A percentile compares a stretch with the other conserved stretches of the same genome.
phyloP scores from a whole-genome alignment of 2,888 invertebrate genomes.

The Perdita meconis region DNA sequence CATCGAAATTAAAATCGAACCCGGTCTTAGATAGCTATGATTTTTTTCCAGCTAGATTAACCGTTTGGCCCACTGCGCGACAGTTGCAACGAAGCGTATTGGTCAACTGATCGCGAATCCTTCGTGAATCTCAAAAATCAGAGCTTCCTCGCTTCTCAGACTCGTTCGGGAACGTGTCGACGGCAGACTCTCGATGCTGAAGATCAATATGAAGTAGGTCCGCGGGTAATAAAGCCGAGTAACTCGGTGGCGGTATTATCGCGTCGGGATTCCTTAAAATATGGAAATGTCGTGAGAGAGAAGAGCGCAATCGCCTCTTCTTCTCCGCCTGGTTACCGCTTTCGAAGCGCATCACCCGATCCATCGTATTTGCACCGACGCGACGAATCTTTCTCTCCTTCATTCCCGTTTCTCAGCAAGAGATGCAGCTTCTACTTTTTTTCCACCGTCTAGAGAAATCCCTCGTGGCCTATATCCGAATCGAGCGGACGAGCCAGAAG shows the following conservation, averaged over 20 bases:
- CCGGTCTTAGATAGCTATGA: too few relatives aligned
- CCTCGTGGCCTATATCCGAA: constrained; percentile 58
- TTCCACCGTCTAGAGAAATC: not conserved
- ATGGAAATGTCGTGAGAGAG: constrained; percentile 54
- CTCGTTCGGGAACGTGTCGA: constrained; percentile 39
- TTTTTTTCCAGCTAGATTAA: too few relatives aligned
- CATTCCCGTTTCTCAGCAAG: too few relatives aligned
- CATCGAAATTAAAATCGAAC: too few relatives aligned
- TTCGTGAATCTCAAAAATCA: constrained; percentile 26
- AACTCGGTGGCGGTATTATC: constrained; percentile 51
- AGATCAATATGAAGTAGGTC: constrained; percentile 56
- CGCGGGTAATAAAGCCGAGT: constrained; percentile 49
- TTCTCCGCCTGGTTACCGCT: not conserved
- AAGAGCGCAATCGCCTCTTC: not conserved
- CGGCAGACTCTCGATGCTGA: constrained; percentile 24
- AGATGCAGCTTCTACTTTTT: too few relatives aligned
- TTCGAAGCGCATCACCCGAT: constrained; percentile 45
- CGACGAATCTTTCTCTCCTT: constrained; percentile 19
- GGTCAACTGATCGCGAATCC: not conserved
- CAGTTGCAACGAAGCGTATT: too few relatives aligned
- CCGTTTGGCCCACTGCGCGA: too few relatives aligned
- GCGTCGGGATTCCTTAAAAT: constrained; percentile 63
- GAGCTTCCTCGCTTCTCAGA: constrained; percentile 54
- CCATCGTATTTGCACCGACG: constrained; percentile 47
- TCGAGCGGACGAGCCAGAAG: constrained; percentile 13